Conservation (phyloP, 2,113 vertebrate genomes). For the Eubucco bourcierii region DNA sequence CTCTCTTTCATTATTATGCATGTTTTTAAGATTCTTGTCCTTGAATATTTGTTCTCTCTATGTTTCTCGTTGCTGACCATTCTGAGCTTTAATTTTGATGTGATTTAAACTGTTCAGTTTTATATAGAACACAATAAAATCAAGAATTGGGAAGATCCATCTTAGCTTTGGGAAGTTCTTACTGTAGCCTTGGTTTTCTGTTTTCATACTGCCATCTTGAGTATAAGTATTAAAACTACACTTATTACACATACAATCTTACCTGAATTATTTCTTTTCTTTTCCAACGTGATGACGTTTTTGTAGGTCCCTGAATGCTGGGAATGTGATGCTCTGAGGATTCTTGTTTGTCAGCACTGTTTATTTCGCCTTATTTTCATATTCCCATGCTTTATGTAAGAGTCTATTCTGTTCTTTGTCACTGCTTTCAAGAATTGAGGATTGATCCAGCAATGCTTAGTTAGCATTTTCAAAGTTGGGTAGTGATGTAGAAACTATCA, state of each 20-base stretch:
- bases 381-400: background rate
- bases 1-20: background rate
- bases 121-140: background rate
- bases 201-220: slow-evolving; percentile 63
- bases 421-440: background rate
- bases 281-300: background rate
- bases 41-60: background rate
- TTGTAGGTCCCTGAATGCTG: background rate
- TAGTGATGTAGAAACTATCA: background rate
- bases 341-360: background rate
- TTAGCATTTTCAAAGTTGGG: background rate
- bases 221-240: background rate
- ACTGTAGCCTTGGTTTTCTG: background rate
- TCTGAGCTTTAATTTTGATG: background rate
- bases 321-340: background rate
- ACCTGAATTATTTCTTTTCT: background rate
- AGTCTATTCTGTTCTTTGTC: background rate
- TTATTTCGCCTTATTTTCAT: background rate
- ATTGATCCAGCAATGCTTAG: background rate
- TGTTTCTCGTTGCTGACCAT: background rate
- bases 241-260: background rate
- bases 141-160: background rate
- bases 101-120: background rate
- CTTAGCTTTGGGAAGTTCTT: background rate
- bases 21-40: background rate